Percentiles rank a stretch among this genome's conserved stretches.
Conservation (phyloP, 2,888 invertebrate genomes). For the Rapana venosa region DNA sequence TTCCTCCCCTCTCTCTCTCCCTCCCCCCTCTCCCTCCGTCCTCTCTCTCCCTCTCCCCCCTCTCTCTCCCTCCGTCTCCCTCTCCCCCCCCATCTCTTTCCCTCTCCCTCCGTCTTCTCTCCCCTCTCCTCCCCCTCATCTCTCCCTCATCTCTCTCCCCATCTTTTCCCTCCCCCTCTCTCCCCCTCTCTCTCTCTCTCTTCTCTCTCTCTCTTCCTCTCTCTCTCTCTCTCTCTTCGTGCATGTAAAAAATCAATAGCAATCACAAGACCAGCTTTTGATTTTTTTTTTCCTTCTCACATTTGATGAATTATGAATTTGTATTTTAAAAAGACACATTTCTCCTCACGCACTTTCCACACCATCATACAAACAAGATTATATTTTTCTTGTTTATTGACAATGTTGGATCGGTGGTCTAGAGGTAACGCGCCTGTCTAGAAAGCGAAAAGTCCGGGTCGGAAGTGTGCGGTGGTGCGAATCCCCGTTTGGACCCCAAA, state of each 20-base stretch:
- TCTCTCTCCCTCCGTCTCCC: background rate
- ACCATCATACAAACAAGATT: no score
- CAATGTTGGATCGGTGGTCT: no score
- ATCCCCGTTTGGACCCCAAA: no score
- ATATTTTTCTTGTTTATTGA: no score
- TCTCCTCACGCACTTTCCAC: no score
- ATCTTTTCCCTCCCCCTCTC: conserved; percentile 30
- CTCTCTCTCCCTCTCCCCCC: background rate
- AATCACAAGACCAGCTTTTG: no score
- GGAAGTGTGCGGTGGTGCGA: no score
- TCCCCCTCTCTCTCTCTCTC: conserved; percentile 39
- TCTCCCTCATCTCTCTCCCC: background rate
- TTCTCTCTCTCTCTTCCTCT: background rate
- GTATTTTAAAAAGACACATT: no score
- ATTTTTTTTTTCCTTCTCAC: no score
- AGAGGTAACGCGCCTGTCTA: no score
- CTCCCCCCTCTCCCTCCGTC: background rate
- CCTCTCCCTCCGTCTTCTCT: background rate
- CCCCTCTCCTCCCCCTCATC: background rate
- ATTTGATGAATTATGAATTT: no score
- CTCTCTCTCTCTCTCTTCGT: background rate
- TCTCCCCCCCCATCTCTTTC: background rate
- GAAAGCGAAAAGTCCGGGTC: no score
- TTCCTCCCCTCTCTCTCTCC: background rate
- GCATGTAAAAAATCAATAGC: background rate